Percentiles rank a stretch among this genome's conserved stretches.
phyloP scores from a whole-genome alignment of 2,113 vertebrate species.

The Saguinus midas region DNA sequence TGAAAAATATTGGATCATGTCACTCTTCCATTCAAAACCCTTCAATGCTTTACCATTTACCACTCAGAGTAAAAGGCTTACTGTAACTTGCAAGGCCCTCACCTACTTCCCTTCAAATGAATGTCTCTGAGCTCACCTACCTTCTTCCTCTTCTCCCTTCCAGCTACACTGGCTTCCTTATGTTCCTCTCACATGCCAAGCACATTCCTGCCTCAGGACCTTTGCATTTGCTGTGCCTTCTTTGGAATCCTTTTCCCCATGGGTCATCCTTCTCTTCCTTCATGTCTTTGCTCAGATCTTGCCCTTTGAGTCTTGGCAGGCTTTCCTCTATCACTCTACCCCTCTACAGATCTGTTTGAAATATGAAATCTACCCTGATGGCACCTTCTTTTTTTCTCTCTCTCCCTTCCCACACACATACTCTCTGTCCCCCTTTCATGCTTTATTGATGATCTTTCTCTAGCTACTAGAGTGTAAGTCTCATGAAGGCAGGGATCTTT shows the following conservation, averaged over 20 bases:
- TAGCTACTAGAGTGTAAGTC: neutral
- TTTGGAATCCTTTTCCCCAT: neutral
- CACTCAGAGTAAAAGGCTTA: neutral
- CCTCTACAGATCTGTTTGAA: neutral
- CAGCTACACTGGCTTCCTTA: neutral
- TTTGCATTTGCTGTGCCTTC: neutral
- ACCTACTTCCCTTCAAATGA: neutral
- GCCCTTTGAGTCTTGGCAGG: neutral
- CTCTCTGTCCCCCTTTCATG: no score
- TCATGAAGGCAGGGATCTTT: neutral
- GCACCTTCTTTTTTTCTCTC: accelerated
- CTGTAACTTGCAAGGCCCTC: neutral
- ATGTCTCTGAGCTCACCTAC: neutral
- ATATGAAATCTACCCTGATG: neutral
- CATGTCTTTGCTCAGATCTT: neutral
- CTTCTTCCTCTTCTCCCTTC: neutral
- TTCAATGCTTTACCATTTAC: neutral
- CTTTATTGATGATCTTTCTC: neutral
- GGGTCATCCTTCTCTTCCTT: neutral
- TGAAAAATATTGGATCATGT: neutral
- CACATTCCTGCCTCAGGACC: neutral
- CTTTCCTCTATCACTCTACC: neutral
- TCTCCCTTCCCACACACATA: neutral
- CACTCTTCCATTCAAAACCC: neutral
- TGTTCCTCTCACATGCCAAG: neutral